Conservation (phyloP, 2,888 invertebrate species). For the Caradrina kadenii region DNA sequence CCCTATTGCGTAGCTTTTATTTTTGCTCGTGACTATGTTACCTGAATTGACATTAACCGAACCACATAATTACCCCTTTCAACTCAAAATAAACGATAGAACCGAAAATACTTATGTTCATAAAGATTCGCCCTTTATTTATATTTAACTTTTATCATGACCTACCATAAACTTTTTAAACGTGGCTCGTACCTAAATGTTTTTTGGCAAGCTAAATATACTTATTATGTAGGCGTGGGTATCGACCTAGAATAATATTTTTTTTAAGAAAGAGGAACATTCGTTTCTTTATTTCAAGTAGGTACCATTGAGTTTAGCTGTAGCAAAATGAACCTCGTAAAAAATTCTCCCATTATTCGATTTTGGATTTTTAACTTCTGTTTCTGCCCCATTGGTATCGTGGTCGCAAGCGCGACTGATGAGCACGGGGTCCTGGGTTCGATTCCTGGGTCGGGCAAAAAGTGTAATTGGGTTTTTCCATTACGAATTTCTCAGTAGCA, state of each 20-base stretch:
- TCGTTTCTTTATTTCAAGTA: background rate
- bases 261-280: background rate
- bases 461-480: too few species aligned
- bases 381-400: too few species aligned
- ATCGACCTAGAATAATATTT: background rate
- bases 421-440: too few species aligned
- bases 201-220: slow-evolving; percentile 7
- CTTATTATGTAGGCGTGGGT: background rate
- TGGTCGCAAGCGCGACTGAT: too few species aligned
- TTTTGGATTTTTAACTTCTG: too few species aligned
- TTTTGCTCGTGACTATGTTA: background rate
- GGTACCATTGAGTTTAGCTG: background rate
- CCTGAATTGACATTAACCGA: slow-evolving; percentile 12
- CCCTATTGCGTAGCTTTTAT: background rate
- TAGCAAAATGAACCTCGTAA: background rate
- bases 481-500: too few species aligned
- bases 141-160: slow-evolving; percentile 11
- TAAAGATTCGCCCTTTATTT: slow-evolving; percentile 15
- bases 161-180: slow-evolving; percentile 34
- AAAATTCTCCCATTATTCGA: too few species aligned
- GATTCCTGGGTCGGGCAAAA: too few species aligned
- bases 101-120: slow-evolving; percentile 10
- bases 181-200: background rate
- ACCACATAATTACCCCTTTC: slow-evolving; percentile 24
- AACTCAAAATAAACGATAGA: slow-evolving; percentile 29